phyloP scores from a whole-genome alignment of 2,113 vertebrate species.

The Melanostigma gelatinosum region DNA sequence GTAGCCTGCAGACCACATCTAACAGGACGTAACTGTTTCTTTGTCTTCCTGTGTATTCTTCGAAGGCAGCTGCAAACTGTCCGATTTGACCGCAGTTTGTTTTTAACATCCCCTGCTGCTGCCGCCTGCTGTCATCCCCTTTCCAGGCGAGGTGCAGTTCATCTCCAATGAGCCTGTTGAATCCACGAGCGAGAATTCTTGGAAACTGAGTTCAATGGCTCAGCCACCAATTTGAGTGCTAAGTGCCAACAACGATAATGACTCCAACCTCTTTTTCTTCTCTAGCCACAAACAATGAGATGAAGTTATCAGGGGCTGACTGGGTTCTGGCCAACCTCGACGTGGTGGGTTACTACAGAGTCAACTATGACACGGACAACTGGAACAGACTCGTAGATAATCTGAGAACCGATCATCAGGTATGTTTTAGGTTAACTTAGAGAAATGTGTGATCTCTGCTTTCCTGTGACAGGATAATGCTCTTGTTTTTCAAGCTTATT shows the following conservation, averaged over 20 bases:
- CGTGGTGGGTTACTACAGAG: slow-evolving; percentile 88
- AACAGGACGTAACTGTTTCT: too few species aligned
- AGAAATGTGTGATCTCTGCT: not conserved
- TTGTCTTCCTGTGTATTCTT: too few species aligned
- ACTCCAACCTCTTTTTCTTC: not conserved
- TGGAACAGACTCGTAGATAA: slow-evolving; percentile 82
- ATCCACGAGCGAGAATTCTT: not conserved
- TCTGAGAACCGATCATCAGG: slow-evolving; percentile 32
- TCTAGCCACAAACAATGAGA: not conserved
- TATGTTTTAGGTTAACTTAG: slow-evolving; percentile 46
- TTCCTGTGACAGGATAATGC: not conserved
- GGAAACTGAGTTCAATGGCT: not conserved
- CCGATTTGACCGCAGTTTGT: too few species aligned
- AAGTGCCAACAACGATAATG: not conserved
- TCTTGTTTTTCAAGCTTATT: slow-evolving; percentile 77
- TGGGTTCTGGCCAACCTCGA: slow-evolving; percentile 90
- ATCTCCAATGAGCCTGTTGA: not conserved
- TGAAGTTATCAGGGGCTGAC: not conserved
- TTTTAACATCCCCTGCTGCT: too few species aligned
- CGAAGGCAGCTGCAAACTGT: too few species aligned
- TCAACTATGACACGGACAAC: slow-evolving; percentile 91
- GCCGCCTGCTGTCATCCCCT: not conserved
- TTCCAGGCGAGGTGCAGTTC: not conserved
- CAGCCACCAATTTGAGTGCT: not conserved
- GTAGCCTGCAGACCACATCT: too few species aligned